phyloP scores from a whole-genome alignment of 2,888 invertebrate genomes.

The Drosophila dives region DNA sequence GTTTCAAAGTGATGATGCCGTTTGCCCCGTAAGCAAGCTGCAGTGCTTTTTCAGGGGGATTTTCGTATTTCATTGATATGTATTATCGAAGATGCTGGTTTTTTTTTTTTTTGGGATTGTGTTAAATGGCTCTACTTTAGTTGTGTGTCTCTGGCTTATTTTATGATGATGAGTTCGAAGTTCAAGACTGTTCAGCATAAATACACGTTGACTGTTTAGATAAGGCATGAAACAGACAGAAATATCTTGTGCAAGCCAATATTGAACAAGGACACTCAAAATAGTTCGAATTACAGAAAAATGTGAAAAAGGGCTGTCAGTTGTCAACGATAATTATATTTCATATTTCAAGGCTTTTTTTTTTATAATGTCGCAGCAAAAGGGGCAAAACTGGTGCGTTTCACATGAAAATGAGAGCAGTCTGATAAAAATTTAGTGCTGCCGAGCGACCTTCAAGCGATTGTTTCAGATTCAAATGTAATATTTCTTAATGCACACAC shows the following conservation, averaged over 20 bases:
- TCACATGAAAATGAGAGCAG: slow-evolving; percentile 63
- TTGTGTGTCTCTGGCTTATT: slow-evolving; percentile 60
- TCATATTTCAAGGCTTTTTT: slow-evolving; percentile 59
- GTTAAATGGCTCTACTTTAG: slow-evolving; percentile 72
- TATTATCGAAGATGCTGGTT: slow-evolving; percentile 62
- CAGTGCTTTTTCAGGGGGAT: slow-evolving; percentile 66
- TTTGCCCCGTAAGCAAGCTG: neutral
- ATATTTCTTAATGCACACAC: slow-evolving; percentile 70
- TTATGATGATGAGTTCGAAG: slow-evolving; percentile 81
- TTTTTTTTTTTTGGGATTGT: slow-evolving; percentile 65
- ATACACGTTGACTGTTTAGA: slow-evolving; percentile 51
- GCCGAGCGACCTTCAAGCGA: slow-evolving; percentile 69
- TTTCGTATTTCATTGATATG: slow-evolving; percentile 78
- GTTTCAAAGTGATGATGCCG: slow-evolving; percentile 42
- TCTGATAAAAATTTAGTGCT: slow-evolving; percentile 60
- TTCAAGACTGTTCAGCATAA: slow-evolving; percentile 77
- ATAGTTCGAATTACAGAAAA: slow-evolving; percentile 49
- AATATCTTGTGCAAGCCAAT: slow-evolving; percentile 3
- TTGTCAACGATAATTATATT: slow-evolving; percentile 41
- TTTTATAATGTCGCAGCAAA: slow-evolving; percentile 44
- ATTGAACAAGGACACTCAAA: slow-evolving; percentile 38
- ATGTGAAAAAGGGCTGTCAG: neutral
- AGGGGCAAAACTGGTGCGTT: slow-evolving; percentile 24
- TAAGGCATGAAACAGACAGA: slow-evolving; percentile 15
- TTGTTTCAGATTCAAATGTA: slow-evolving; percentile 62